Base-by-base conservation (phyloP, 2,113 vertebrate species). In the Prunella fulvescens region DNA sequence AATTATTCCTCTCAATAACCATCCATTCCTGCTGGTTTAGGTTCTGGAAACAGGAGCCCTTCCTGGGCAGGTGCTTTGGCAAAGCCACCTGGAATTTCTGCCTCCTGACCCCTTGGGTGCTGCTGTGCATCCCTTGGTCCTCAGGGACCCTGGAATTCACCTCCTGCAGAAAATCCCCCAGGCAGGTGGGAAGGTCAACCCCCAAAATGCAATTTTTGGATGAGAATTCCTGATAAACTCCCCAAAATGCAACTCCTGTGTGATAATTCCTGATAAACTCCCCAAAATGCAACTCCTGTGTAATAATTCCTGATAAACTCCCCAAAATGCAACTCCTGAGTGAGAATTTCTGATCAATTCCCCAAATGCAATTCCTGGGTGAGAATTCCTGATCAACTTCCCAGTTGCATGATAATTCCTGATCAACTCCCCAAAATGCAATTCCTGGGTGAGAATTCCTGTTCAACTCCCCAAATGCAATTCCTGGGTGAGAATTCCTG, bases 401-500 rank as follows among this genome's bases (percentile, higher is more conserved):
- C n/a, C n/a, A n/a, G n/a, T n/a, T 22, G 37, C 29, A 0, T 64
- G 18, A 28, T 2, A 47, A 61, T 77, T 61, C 18, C 28, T 39
- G 3, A n/a, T 4, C 0, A n/a, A 25, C 8, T 35, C 54, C 19
- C 18, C 9, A 28, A 31, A 29, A 35, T 29, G 14, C 3, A 57
- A 10, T 28, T 57, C 7, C 17, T 28, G 29, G 26, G 1, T 31
- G 20, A 6, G 3, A 54, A 72, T 26, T 54, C 31, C 18, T 44
- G 3, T 19, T 5, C 0, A 37, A 58, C 1, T 37, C 22, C 29
- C 13, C 12, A 40, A 11, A 71, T 12, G n/a, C n/a, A n/a, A n/a
- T n/a, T n/a, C n/a, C n/a, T n/a, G n/a, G n/a, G n/a, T 53, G 28
- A 6, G 1, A 39, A 70, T 39, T 40, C 35, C 20, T 24, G 2